These are phyloP conservation scores for Drosophila lutescens DNA, from an alignment of 2,888 invertebrate genomes.

Conservation along the genomic window DNA sequence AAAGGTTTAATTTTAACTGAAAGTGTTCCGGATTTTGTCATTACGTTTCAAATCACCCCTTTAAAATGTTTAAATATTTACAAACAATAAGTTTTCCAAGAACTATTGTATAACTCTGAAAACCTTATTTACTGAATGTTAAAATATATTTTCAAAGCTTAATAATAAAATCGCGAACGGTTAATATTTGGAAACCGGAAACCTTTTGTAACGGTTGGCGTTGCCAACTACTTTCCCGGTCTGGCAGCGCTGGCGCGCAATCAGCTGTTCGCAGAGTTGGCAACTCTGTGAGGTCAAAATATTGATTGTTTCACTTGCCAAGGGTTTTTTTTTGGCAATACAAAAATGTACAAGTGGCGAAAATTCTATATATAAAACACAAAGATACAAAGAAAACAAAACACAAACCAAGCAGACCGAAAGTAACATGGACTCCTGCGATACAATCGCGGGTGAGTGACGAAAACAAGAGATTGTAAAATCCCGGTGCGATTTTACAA, in stretches of 20 bases:
- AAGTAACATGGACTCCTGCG: slow-evolving; percentile 18
- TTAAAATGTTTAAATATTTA: not conserved
- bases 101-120: not conserved
- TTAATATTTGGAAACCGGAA: not conserved
- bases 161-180: not conserved
- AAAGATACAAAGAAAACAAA: not conserved
- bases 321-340: slow-evolving; percentile 29
- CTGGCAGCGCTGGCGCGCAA: slow-evolving; percentile 19
- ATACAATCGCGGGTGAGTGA: slow-evolving; percentile 21
- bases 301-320: slow-evolving; percentile 32
- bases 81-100: not conserved
- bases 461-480: not conserved
- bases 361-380: not conserved
- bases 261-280: slow-evolving; percentile 22
- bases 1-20: not conserved
- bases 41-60: too few relatives aligned
- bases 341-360: slow-evolving; percentile 22
- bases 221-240: slow-evolving; percentile 17
- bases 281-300: slow-evolving; percentile 33
- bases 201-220: slow-evolving; percentile 13
- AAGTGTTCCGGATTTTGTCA: not conserved
- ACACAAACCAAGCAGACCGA: not conserved
- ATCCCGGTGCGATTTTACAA: slow-evolving; percentile 10
- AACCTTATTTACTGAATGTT: too few relatives aligned
- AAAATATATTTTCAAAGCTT: not conserved